Evolutionary conservation across 2,113 vertebrate genomes (phyloP), one percentile per base, ranked within the genome.

Genomic region (Gila orcuttii): DNA sequence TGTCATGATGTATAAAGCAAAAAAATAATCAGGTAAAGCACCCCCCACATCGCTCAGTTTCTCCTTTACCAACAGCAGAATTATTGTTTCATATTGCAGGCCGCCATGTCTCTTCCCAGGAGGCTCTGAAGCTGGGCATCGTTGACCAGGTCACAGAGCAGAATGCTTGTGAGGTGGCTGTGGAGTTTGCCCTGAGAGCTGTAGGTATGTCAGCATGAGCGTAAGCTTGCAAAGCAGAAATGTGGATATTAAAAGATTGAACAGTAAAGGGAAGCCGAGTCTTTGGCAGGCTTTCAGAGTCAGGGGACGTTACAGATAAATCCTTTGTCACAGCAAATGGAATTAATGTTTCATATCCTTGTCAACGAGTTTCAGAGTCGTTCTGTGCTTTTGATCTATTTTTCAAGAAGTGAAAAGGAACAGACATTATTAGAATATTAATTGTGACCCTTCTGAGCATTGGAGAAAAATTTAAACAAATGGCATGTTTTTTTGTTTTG

Each of bases 121-220:
- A 98, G 92, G 98, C 97, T 0, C 92, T 96, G 87, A 95, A 95
- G 83, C 94, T 99, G 66, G 97, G 97, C 68, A 91, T 99, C 50
- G 90, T 98, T 78, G 97, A 98, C 93, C 91, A 94, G 90, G 88
- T 97, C 52, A 95, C 95, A 17, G 94, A 96, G 81, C 90, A 92
- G 66, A 94, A 95, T 87, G 89, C 92, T 2, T 66, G 94, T 64
- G 95, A 96, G 74, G 92, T 91, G 87, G 97, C 97, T 59, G 91
- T 97, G 86, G 93, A 78, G 89, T 94, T 97, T 80, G 96, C 95
- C 75, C 92, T 91, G 89, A 93, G 87, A 90, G 90, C 97, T 91
- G 89, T 91, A 91, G 97, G 97, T 99, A 90, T 96, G 95, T 84
- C 60, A 57, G 55, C 7, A 19, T 10, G 33, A 57, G 55, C 19